Evolutionary conservation across 2,797 vertebrate species (phyloP).

Genomic region (Podargus strigoides): DNA sequence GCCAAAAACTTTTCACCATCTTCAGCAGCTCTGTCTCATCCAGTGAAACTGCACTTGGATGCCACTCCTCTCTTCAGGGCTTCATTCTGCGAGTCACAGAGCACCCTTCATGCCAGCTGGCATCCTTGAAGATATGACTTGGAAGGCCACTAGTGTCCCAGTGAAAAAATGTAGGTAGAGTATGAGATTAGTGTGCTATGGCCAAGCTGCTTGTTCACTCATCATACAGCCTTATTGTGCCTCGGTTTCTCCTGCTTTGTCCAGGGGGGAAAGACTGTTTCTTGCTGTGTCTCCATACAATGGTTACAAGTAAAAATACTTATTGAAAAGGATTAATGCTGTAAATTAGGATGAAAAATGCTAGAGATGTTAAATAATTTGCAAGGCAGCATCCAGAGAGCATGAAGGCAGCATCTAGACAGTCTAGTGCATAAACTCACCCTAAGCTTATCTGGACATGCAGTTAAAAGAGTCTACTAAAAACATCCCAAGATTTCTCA

Average conservation of each 20-base stretch:
- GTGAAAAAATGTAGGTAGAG: neutral
- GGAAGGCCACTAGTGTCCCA: neutral
- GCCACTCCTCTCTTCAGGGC: neutral
- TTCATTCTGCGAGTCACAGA: neutral
- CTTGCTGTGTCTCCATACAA: neutral
- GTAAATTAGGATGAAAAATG: neutral
- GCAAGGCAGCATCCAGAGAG: neutral
- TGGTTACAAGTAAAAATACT: neutral
- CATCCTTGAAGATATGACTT: neutral
- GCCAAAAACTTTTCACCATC: neutral
- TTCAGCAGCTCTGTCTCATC: neutral
- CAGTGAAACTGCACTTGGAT: neutral
- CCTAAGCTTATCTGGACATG: neutral
- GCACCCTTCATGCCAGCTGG: neutral
- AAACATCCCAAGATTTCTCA: neutral
- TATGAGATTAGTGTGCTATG: neutral
- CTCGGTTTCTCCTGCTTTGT: neutral
- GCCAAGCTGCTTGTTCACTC: neutral
- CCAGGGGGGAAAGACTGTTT: neutral
- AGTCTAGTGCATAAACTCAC: neutral
- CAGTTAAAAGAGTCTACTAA: neutral
- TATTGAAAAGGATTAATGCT: neutral
- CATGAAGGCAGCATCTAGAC: neutral
- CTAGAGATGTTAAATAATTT: neutral
- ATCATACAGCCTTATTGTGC: fast-evolving